A percentile compares a stretch with the other conserved stretches of the same genome.
phyloP scores from a whole-genome alignment of 2,797 vertebrate species.

The Austrolebias charrua region DNA sequence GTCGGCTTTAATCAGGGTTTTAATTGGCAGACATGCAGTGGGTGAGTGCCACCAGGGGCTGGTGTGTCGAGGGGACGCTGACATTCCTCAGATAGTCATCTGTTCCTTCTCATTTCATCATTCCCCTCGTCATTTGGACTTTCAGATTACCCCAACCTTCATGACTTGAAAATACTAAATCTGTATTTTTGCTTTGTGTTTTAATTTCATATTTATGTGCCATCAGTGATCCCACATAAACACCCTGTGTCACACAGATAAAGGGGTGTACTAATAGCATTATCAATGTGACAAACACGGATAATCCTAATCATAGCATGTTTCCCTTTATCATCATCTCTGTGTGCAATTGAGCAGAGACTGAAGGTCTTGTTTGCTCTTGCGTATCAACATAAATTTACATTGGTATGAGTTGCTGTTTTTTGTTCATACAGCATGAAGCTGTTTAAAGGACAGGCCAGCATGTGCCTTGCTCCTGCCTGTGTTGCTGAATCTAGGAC shows the following conservation, averaged over 20 bases:
- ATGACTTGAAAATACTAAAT: conserved; percentile 41
- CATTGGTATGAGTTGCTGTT: conserved; percentile 38
- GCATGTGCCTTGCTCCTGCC: conserved; percentile 63
- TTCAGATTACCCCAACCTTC: conserved; percentile 12
- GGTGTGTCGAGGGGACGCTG: conserved; percentile 61
- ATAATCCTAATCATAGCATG: conserved; percentile 33
- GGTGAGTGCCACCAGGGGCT: conserved; percentile 74
- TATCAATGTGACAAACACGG: conserved; percentile 46
- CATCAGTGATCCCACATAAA: conserved; percentile 39
- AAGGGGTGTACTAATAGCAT: conserved; percentile 55
- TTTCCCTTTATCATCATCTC: conserved; percentile 30
- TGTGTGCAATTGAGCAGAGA: conserved; percentile 24
- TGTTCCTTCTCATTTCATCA: conserved; percentile 3
- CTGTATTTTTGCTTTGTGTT: conserved; percentile 39
- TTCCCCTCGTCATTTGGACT: conserved; percentile 3
- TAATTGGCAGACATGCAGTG: conserved; percentile 82
- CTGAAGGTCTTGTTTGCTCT: conserved; percentile 21
- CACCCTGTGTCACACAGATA: conserved; percentile 43
- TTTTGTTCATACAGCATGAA: conserved; percentile 39
- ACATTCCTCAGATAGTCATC: conserved; percentile 61
- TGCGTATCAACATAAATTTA: conserved; percentile 38
- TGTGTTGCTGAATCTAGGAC: conserved; percentile 77
- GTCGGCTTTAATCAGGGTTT: conserved; percentile 84
- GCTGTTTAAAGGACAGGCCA: conserved; percentile 52
- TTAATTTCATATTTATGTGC: conserved; percentile 32